Evolutionary conservation across 2,113 vertebrate species (phyloP), one percentile per base, ranked within the genome.

Genomic region (Alaudala cheleensis): DNA sequence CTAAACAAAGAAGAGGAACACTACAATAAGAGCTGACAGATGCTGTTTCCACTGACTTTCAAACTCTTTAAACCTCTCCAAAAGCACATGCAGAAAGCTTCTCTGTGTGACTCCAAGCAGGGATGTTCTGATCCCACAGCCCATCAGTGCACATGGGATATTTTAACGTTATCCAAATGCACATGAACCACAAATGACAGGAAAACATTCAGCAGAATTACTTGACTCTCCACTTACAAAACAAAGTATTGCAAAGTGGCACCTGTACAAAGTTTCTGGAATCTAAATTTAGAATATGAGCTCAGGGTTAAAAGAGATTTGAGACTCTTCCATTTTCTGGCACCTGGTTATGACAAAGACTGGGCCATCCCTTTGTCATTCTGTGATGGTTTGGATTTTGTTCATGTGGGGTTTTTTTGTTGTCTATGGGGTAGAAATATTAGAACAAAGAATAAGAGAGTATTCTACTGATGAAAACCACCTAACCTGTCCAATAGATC

Each of bases 21-120:
- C 72, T 66, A 74, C 91, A 94, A 66, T 81, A 96, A 88, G 80
- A 93, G 67, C n/a, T 96, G 95, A 92, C 97, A 97, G 97, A 91
- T 97, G 93, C 83, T 86, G 81, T 83, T 96, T 95, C 91, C 67
- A 72, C 47, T 80, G 89, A 87, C 78, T 89, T 77, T 80, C 53
- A 76, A 44, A 86, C 92, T 77, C 62, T 73, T 90, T 23, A 56
- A 93, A 56, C 13, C 67, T 90, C 92, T 89, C 86, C 81, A 92
- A 40, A 70, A 72, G 24, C 49, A 51, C 42, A 50, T 3, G 49
- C 72, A 67, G 76, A 67, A 81, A 40, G 22, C 5, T 84, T 13
- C 12, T 33, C 22, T 18, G 29, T 74, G 21, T 1, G 21, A 79
- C 42, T 82, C 39, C 61, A 12, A 12, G 71, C 81, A 78, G 91